Evolutionary conservation across 2,888 invertebrate genomes (phyloP), one percentile per base, ranked within the genome.

Genomic region (Rotaria socialis): DNA sequence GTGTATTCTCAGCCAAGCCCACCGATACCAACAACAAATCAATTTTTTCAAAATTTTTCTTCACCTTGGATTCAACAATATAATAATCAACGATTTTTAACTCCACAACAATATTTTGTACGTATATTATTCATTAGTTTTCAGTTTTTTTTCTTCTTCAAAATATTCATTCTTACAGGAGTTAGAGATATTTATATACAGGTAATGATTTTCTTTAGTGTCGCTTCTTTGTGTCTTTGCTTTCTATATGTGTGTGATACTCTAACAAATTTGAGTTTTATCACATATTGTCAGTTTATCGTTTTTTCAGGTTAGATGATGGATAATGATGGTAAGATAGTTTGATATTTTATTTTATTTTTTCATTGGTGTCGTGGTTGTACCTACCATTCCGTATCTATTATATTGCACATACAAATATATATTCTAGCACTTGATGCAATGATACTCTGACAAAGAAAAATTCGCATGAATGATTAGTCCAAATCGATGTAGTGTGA

Each of bases 171-270:
- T 67, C 67, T 67, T 67, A 35, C 67, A 67, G 67, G 67, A 67
- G 67, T 35, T 35, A 67, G 67, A 41, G 67, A 67, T 27, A 67
- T 67, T 19, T 67, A 35, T 35, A 11, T 35, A 41, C 67, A 67
- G 67, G 67, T 67, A 67, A 67, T 35, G 4, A 27, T 16, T 67
- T 67, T 60, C 16, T 27, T 41, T 67, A 35, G 67, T 67, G 67
- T 67, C 67, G 67, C 67, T 67, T 67, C 67, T 67, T 67, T 35
- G 5, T 67, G 35, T 27, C 67, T 67, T 67, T 67, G 67, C 67
- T 67, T 67, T 1, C 16, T 67, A 67, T 35, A 27, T 67, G 35
- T 67, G 67, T 67, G 67, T 67, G 11, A 41, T 27, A 41, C 19
- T 27, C 35, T 67, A 67, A 67, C 67, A 35, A 67, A 67, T 35